Evolutionary conservation across 1,140 invertebrate genomes (phyloP).

Genomic region (Halictus rubicundus): DNA sequence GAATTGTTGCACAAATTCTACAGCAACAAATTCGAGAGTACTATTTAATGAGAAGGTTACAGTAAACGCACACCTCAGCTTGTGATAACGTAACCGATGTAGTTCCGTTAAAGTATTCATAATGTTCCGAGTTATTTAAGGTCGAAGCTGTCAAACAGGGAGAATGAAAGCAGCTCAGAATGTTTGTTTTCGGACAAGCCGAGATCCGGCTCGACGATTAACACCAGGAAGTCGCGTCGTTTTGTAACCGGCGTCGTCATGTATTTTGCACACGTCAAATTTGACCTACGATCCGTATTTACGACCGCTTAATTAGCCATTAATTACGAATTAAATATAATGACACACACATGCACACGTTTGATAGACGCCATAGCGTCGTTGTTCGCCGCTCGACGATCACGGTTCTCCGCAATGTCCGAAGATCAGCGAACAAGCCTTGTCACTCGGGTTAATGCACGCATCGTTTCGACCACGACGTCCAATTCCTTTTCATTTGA

Average conservation of each 20-base stretch:
- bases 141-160: slow-evolving; percentile 58
- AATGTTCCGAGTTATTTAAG: slow-evolving; percentile 41
- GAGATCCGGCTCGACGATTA: slow-evolving; percentile 29
- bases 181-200: slow-evolving; percentile 61
- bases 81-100: slow-evolving; percentile 15
- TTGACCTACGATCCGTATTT: background rate
- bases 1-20: slow-evolving; percentile 18
- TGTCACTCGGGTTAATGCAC: slow-evolving; percentile 47
- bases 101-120: slow-evolving; percentile 19
- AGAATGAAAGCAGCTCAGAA: slow-evolving; percentile 49
- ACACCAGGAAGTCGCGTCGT: slow-evolving; percentile 40
- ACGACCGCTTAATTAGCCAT: slow-evolving; percentile 55
- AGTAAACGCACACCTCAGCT: background rate
- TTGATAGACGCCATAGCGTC: slow-evolving; percentile 75
- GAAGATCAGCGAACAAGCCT: slow-evolving; percentile 52
- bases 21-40: slow-evolving; percentile 7
- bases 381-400: slow-evolving; percentile 66
- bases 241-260: slow-evolving; percentile 21
- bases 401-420: slow-evolving; percentile 56
- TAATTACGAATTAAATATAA: slow-evolving; percentile 68
- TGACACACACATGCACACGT: slow-evolving; percentile 68
- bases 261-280: slow-evolving; percentile 17
- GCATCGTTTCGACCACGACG: slow-evolving; percentile 29
- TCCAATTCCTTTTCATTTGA: slow-evolving; percentile 21
- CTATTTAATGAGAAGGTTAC: slow-evolving; percentile 28